phyloP scores from a whole-genome alignment of 1,140 invertebrate species.

The Drosophila yakuba region DNA sequence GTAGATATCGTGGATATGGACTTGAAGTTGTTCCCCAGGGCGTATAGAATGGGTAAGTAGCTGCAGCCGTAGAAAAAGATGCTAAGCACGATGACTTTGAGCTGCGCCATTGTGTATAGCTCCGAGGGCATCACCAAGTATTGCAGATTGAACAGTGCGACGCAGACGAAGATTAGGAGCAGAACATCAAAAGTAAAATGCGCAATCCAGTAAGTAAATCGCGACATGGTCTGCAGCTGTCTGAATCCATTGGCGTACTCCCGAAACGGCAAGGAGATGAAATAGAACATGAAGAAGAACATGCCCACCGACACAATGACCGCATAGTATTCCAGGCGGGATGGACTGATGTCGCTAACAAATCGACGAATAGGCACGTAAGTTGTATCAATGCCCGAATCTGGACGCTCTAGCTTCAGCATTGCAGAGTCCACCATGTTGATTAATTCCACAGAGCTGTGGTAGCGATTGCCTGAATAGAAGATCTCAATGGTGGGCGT shows the following conservation, averaged over 20 bases:
- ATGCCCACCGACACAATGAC: constrained; percentile 68
- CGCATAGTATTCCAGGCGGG: constrained; percentile 70
- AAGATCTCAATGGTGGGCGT: constrained; percentile 45
- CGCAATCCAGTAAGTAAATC: constrained; percentile 65
- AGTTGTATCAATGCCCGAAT: constrained; percentile 46
- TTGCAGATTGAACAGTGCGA: constrained; percentile 43
- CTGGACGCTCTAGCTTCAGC: constrained; percentile 31
- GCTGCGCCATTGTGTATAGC: constrained; percentile 54
- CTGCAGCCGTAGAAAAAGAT: constrained; percentile 76
- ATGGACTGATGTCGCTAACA: constrained; percentile 67
- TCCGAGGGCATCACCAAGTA: constrained; percentile 59
- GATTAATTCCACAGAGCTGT: constrained; percentile 74
- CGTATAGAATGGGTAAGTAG: constrained; percentile 77
- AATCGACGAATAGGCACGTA: constrained; percentile 69
- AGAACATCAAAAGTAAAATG: constrained; percentile 65
- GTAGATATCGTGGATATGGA: constrained; percentile 81
- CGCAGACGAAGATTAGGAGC: constrained; percentile 46
- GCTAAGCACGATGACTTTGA: constrained; percentile 49
- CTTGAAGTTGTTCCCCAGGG: constrained; percentile 69
- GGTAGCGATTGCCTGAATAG: constrained; percentile 75
- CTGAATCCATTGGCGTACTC: constrained; percentile 77
- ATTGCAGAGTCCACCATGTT: constrained; percentile 74
- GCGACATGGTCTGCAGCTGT: constrained; percentile 73
- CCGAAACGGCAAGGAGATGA: constrained; percentile 70
- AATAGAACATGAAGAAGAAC: constrained; percentile 81